These are phyloP conservation scores for Rhynchophorus ferrugineus DNA, from an alignment of 1,140 invertebrate genomes.

Conservation along the genomic window DNA sequence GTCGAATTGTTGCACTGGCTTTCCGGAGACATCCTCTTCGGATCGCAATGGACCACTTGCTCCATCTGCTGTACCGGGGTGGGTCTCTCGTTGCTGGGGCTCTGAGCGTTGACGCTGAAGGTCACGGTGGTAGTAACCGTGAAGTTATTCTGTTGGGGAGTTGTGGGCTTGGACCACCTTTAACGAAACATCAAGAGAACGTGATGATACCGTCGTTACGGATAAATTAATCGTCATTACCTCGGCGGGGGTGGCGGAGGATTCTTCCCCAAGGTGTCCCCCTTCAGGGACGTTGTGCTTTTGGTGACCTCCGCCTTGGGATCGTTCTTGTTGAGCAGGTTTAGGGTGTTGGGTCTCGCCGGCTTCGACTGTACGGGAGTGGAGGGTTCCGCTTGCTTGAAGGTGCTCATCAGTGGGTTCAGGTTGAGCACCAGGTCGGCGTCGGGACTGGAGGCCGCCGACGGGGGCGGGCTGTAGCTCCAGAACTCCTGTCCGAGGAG, in stretches of 20 bases:
- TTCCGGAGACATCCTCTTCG: slow-evolving; percentile 46
- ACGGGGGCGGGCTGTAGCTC: slow-evolving; percentile 56
- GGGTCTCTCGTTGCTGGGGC: slow-evolving; percentile 25
- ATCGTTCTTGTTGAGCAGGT: slow-evolving; percentile 50
- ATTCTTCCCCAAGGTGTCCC: slow-evolving; percentile 38
- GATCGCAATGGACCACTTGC: slow-evolving; percentile 33
- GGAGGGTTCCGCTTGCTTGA: slow-evolving; percentile 47
- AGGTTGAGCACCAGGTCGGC: slow-evolving; percentile 70
- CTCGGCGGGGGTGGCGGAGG: slow-evolving; percentile 50
- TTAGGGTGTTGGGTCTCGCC: slow-evolving; percentile 73
- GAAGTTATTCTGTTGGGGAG: slow-evolving; percentile 62
- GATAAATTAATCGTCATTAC: slow-evolving; percentile 5
- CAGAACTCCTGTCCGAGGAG: slow-evolving; percentile 76
- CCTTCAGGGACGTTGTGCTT: slow-evolving; percentile 28
- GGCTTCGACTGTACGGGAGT: slow-evolving; percentile 54
- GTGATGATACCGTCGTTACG: neutral
- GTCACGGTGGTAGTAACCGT: slow-evolving; percentile 76
- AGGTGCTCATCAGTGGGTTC: slow-evolving; percentile 60
- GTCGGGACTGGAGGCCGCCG: slow-evolving; percentile 49
- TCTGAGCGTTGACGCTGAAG: slow-evolving; percentile 61
- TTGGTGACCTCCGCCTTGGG: slow-evolving; percentile 25
- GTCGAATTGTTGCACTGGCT: slow-evolving; percentile 46
- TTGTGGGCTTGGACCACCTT: slow-evolving; percentile 55
- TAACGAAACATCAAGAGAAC: neutral
- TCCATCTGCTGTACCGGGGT: slow-evolving; percentile 23